Conservation (phyloP, 2,113 vertebrate species). For the Recurvirostra avosetta region DNA sequence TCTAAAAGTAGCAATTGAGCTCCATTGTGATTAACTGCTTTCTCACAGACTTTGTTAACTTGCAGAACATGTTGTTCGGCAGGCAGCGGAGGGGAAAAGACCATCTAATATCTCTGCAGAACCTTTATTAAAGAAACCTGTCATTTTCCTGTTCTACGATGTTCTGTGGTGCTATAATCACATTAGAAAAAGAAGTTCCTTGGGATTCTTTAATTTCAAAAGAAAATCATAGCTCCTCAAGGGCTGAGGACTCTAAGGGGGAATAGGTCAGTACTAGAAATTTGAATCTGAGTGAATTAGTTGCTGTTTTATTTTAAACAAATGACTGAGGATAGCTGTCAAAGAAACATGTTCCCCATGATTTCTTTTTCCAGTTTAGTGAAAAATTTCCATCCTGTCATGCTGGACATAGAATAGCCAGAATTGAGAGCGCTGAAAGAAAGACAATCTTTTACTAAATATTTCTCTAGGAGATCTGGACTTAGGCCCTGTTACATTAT, state of each 20-base stretch:
- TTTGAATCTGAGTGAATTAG: neutral
- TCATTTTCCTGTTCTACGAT: neutral
- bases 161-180: neutral
- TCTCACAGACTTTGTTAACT: neutral
- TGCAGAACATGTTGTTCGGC: neutral
- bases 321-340: neutral
- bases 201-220: neutral
- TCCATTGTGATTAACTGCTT: neutral
- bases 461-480: neutral
- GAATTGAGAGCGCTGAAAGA: neutral
- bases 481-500: neutral
- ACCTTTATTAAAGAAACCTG: neutral
- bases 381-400: neutral
- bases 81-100: neutral
- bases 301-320: neutral
- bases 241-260: neutral
- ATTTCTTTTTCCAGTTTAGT: neutral
- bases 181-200: neutral
- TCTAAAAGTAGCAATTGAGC: slow-evolving; percentile 46
- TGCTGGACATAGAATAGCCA: neutral
- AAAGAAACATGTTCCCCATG: neutral
- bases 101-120: neutral
- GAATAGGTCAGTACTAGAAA: neutral
- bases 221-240: neutral
- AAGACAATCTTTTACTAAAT: neutral